These are phyloP conservation scores for Bombus soroeensis DNA, from an alignment of 1,140 invertebrate species.

Conservation along the genomic window DNA sequence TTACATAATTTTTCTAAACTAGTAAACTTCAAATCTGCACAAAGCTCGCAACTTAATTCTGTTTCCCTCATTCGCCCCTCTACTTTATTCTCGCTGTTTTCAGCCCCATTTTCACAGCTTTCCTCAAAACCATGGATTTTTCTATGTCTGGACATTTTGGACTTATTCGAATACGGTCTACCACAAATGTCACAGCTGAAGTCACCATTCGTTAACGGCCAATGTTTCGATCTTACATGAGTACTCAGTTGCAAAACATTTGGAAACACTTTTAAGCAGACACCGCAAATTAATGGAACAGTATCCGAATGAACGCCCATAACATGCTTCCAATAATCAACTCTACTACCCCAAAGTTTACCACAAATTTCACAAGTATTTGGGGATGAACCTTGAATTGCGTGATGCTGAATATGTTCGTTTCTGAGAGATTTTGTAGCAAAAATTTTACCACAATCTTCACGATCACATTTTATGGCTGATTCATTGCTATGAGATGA, in stretches of 20 bases:
- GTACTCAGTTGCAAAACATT: constrained; percentile 79
- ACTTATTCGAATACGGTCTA: constrained; percentile 83
- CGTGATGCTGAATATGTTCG: constrained; percentile 81
- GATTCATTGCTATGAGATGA: constrained; percentile 79
- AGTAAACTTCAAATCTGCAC: constrained; percentile 78
- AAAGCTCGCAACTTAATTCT: constrained; percentile 81
- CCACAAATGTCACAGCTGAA: constrained; percentile 84
- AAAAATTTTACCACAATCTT: constrained; percentile 83
- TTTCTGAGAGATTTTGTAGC: constrained; percentile 80
- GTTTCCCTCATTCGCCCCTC: constrained; percentile 43
- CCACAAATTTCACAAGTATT: constrained; percentile 83
- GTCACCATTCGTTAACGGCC: constrained; percentile 82
- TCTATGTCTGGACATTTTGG: constrained; percentile 84
- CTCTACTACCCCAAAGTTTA: constrained; percentile 83
- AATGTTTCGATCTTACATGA: constrained; percentile 82
- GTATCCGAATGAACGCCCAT: constrained; percentile 84
- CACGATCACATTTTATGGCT: constrained; percentile 79
- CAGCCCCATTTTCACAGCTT: constrained; percentile 40
- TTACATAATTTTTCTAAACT: constrained; percentile 83
- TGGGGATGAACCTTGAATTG: constrained; percentile 80
- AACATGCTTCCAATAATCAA: constrained; percentile 84
- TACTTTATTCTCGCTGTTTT: constrained; percentile 44
- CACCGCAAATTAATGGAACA: constrained; percentile 83
- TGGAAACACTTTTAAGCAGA: constrained; percentile 83
- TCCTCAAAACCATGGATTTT: constrained; percentile 81